phyloP scores from a whole-genome alignment of 2,113 vertebrate species.

The Pseudorectes ferrugineus region DNA sequence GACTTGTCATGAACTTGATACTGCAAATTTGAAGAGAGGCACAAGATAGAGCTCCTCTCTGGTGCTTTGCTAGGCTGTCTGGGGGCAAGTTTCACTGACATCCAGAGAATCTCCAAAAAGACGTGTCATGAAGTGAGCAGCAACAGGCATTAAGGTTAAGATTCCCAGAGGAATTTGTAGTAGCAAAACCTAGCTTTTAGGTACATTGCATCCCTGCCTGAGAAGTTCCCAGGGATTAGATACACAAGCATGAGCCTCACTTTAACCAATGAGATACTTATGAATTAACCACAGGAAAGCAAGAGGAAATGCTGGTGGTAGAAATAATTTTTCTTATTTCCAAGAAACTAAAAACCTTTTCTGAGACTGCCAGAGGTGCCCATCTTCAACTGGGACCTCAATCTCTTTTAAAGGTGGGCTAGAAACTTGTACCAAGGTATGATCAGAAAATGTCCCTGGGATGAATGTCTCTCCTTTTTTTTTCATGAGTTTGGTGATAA shows the following conservation, averaged over 20 bases:
- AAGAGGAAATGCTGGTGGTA: background rate
- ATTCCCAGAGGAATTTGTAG: background rate
- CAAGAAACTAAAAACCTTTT: background rate
- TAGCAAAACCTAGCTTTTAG: background rate
- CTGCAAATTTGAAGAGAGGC: background rate
- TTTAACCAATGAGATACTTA: background rate
- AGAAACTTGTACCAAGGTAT: background rate
- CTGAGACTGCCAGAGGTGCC: background rate
- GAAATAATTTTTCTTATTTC: background rate
- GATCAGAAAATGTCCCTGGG: background rate
- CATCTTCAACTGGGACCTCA: background rate
- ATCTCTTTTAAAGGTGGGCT: background rate
- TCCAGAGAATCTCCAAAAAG: background rate
- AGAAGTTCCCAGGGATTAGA: background rate
- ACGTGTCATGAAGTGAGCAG: accelerated
- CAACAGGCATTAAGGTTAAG: background rate
- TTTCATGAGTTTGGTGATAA: background rate
- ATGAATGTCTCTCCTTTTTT: accelerated
- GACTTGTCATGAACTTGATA: background rate
- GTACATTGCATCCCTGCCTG: background rate
- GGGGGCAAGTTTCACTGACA: background rate
- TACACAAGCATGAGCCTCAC: background rate
- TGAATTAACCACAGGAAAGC: background rate
- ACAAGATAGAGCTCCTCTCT: background rate
- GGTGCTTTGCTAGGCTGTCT: background rate